Evolutionary conservation across 2,888 invertebrate species (phyloP).

Genomic region (Caenorhabditis sp.): DNA sequence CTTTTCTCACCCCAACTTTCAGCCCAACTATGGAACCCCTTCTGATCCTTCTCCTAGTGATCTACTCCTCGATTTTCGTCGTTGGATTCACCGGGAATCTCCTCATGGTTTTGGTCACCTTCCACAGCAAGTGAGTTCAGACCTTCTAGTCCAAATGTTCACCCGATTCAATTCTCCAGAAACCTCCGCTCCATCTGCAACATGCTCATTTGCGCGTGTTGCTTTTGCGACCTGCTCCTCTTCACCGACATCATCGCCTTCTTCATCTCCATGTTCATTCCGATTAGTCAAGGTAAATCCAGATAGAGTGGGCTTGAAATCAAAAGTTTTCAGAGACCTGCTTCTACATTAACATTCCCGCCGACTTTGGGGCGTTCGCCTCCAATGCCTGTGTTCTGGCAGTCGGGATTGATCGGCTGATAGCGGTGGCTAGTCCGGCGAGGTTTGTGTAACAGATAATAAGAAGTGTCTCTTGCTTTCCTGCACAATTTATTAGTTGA

Average conservation of each 20-base stretch:
- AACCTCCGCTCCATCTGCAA: constrained; percentile 61
- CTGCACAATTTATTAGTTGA: no score
- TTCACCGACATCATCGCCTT: constrained; percentile 61
- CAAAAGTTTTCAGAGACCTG: constrained; percentile 23
- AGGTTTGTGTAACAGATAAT: background rate
- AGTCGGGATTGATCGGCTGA: constrained; percentile 47
- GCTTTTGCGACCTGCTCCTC: constrained; percentile 55
- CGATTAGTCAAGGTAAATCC: constrained; percentile 44
- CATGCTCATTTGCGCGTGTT: constrained; percentile 55
- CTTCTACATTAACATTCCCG: constrained; percentile 58
- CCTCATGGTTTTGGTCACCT: constrained; percentile 60
- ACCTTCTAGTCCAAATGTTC: no score
- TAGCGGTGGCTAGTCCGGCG: constrained; percentile 35
- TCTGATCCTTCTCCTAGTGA: constrained; percentile 38
- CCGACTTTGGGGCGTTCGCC: constrained; percentile 53
- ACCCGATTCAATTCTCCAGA: no score
- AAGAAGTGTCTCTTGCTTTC: no score
- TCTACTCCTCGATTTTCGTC: constrained; percentile 52
- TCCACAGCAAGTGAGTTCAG: constrained; percentile 60
- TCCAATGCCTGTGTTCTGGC: constrained; percentile 46
- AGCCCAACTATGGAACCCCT: constrained; percentile 41
- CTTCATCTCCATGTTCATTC: constrained; percentile 41
- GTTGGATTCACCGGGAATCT: constrained; percentile 60
- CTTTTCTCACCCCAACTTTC: no score
- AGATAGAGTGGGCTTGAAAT: background rate